Evolutionary conservation across 2,888 invertebrate genomes (phyloP), one percentile per base, ranked within the genome.

Genomic region (Lasioglossum zephyrum): DNA sequence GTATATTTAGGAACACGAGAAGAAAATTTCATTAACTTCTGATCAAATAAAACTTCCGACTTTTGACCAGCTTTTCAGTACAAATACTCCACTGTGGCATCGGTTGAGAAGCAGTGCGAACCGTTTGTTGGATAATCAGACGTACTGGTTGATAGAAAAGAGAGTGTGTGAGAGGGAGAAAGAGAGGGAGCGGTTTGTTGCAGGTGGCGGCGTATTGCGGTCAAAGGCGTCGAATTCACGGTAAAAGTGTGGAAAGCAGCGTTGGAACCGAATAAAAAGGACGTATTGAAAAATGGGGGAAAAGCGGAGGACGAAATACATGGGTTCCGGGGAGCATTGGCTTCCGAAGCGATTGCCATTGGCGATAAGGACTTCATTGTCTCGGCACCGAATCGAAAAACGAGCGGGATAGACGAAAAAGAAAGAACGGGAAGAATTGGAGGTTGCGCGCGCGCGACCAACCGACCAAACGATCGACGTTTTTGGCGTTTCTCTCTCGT

Each of bases 301-400:
- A 84, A 85, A 86, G 63, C 77, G 47, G 49, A 87, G 85, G 79
- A 69, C 79, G 80, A 74, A 85, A 85, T 85, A 80, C 83, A 80
- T 77, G 79, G 77, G 79, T 77, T 80, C 66, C 69, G 79, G 60
- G 78, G 47, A 72, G 81, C 87, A 81, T 81, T 78, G 82, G 87
- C 75, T 78, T 81, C 74, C 87, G 84, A 82, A 86, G 80, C 87
- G 90, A 90, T 90, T 80, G 86, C 89, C 79, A 84, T 73, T 78
- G 76, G 72, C 81, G 90, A 91, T 91, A 90, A 91, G 90, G 85
- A 91, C 85, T 91, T 89, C 88, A 90, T 91, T 91, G 89, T 90
- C 91, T 90, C 87, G 84, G 84, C 75, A 79, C 49, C 83, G 88
- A 90, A 90, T 90, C 89, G 84, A 89, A 90, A 90, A 90, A 90